Conservation (phyloP, 2,797 vertebrate genomes). For the Ammospiza maritima region DNA sequence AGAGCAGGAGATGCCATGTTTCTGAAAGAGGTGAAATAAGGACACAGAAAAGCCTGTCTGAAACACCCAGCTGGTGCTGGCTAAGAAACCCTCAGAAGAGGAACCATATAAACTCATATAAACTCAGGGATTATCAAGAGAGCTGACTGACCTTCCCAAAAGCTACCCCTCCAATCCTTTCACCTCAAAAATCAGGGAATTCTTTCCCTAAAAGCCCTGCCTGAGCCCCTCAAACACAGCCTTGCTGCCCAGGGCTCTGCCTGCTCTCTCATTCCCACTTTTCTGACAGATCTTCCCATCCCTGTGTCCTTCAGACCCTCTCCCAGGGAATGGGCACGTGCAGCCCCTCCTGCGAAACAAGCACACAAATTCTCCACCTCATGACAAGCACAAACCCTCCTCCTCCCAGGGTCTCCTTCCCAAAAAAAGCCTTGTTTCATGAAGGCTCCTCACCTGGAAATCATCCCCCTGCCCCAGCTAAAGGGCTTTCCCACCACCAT, state of each 20-base stretch:
- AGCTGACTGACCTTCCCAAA: not conserved
- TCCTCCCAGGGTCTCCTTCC: not conserved
- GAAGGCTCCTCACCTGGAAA: not conserved
- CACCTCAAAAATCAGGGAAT: not conserved
- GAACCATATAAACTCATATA: not conserved
- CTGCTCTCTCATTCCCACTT: fast-evolving
- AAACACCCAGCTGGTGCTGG: too few relatives aligned
- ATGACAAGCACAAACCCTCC: fast-evolving
- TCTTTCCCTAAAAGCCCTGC: not conserved
- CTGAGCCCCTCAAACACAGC: not conserved
- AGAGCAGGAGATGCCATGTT: not conserved
- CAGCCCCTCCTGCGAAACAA: not conserved
- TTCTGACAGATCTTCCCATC: not conserved
- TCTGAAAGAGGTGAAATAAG: not conserved
- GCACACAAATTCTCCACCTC: not conserved
- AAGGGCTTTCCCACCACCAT: not conserved
- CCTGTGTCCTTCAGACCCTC: not conserved
- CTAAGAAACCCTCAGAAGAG: not conserved
- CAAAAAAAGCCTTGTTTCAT: not conserved
- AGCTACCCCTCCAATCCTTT: not conserved
- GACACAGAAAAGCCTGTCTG: not conserved
- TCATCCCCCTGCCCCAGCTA: not conserved
- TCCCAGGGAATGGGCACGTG: fast-evolving
- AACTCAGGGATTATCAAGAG: not conserved
- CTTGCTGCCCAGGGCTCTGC: not conserved